phyloP scores from a whole-genome alignment of 2,797 vertebrate genomes.

The Pitangus sulphuratus region DNA sequence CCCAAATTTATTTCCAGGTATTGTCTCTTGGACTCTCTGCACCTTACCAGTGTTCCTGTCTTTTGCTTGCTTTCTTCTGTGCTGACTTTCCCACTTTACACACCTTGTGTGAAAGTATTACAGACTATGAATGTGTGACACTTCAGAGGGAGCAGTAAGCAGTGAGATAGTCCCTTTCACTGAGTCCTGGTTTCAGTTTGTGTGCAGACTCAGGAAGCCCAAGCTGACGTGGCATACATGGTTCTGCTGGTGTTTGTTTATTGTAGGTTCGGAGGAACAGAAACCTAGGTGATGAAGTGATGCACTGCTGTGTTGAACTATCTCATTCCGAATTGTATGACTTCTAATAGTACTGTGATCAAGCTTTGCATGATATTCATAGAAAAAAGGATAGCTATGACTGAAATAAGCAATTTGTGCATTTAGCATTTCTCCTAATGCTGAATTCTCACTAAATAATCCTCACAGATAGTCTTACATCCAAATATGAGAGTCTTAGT shows the following conservation, averaged over 20 bases:
- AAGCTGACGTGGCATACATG: accelerated
- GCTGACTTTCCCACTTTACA: neutral
- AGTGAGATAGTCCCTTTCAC: neutral
- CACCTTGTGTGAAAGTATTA: neutral
- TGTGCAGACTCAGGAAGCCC: neutral
- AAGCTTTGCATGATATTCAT: neutral
- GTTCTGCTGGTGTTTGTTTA: neutral
- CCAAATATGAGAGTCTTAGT: neutral
- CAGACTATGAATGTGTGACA: neutral
- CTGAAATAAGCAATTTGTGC: neutral
- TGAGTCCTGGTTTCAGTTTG: neutral
- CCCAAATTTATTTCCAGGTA: neutral
- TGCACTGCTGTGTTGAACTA: neutral
- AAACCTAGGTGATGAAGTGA: neutral
- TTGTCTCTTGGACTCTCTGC: neutral
- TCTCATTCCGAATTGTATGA: accelerated
- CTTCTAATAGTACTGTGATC: neutral
- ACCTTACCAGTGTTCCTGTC: neutral
- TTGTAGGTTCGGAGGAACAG: neutral
- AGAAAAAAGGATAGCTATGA: neutral
- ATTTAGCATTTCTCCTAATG: neutral
- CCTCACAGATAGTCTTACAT: neutral
- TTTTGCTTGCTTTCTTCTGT: neutral
- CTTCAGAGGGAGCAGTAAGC: neutral
- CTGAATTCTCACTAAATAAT: neutral